These are phyloP conservation scores for Pycnonotus jocosus DNA, from an alignment of 2,113 vertebrate genomes.

Conservation along the genomic window DNA sequence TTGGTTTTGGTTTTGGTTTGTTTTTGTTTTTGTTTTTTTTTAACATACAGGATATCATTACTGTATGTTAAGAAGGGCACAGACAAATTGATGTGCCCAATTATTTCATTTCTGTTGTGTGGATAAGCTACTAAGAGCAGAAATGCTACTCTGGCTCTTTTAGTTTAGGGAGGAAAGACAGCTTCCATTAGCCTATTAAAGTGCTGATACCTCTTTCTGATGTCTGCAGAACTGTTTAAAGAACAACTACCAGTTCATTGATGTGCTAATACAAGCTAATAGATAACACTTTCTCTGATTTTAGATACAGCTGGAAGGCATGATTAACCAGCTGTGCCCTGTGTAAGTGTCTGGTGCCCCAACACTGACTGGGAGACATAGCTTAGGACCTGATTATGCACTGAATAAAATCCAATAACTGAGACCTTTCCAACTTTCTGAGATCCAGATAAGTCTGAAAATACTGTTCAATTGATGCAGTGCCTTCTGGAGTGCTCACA, in stretches of 20 bases:
- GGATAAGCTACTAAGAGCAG: not conserved
- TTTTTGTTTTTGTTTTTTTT: not conserved
- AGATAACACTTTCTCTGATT: not conserved
- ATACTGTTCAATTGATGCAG: no score
- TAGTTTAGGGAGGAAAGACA: not conserved
- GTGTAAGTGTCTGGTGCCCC: not conserved
- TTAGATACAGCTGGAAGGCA: conserved; percentile 11
- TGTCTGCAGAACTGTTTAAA: not conserved
- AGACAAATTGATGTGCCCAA: not conserved
- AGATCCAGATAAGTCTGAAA: not conserved
- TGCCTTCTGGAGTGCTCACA: no score
- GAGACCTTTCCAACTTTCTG: not conserved
- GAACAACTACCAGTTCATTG: not conserved
- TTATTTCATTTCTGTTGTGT: not conserved
- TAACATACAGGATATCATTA: not conserved
- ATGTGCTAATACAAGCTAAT: not conserved
- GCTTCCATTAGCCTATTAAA: not conserved
- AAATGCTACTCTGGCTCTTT: not conserved
- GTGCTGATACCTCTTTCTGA: not conserved
- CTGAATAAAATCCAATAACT: not conserved
- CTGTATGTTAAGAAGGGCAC: not conserved
- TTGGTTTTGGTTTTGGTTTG: not conserved
- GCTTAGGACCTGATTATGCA: not conserved
- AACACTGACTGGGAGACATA: not conserved
- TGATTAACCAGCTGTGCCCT: not conserved